Evolutionary conservation across 2,113 vertebrate genomes (phyloP), one percentile per base, ranked within the genome.

Genomic region (Saguinus midas): DNA sequence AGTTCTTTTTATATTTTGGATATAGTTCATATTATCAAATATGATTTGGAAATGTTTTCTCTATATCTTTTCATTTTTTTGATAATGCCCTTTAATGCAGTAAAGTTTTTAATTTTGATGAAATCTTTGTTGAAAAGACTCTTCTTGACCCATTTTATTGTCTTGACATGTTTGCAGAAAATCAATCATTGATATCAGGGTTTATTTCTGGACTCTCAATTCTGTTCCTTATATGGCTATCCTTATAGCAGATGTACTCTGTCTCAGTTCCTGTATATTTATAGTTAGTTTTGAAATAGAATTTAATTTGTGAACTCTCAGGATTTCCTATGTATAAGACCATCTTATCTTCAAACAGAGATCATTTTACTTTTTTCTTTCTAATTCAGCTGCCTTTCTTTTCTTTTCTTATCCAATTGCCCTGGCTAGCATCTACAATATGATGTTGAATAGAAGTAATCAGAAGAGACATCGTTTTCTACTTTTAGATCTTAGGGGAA

Each of bases 21-120:
- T 78, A 85, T 2, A 90, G 70, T 32, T 58, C 8, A 52, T 61
- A 32, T 58, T 75, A 66, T 55, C 90, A 92, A 75, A 52, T 92
- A 35, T 48, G 64, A 73, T 81, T 81, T 94, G 32, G 17, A 88
- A 61, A n/a, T 87, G 37, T 94, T 91, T 93, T 61, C n/a, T 93
- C 23, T 95, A 16, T 35, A 2, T 73, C 25, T 81, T 72, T 80
- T 40, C 14, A 76, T 2, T 61, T 87, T 52, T 32, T 57, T 78
- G 16, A 68, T n/a, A 37, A 27, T 43, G 8, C 45, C 20, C 7
- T 57, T 57, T 78, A 29, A 45, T 76, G n/a, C 18, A 75, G 5
- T n/a, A 23, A 64, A 40, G 75, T 82, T 64, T 81, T 50, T 50
- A 66, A 52, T 61, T 92, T 75, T 57, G 27, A 37, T 84, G 80